Evolutionary conservation across 2,888 invertebrate species (phyloP).

Genomic region (Lasioglossum zephyrum): DNA sequence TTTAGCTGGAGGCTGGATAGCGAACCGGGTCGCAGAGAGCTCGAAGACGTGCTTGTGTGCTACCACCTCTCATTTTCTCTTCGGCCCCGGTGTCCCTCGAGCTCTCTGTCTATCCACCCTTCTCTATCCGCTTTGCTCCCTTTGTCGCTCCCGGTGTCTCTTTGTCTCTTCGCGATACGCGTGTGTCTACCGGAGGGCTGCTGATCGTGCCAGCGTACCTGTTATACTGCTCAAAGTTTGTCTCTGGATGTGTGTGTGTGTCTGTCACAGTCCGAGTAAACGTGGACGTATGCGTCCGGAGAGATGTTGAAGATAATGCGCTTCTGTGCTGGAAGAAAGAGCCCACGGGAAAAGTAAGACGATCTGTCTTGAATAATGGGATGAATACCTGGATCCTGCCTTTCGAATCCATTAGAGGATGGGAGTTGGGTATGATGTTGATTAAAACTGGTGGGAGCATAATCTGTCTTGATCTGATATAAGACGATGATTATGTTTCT

Average conservation of each 20-base stretch:
- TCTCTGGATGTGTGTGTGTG: neutral
- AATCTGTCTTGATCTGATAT: no score
- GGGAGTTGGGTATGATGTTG: no score
- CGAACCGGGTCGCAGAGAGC: slow-evolving; percentile 66
- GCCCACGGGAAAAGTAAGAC: neutral
- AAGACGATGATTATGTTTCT: no score
- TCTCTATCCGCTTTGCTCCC: neutral
- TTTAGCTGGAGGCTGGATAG: slow-evolving; percentile 73
- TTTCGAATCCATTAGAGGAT: neutral
- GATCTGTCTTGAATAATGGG: neutral
- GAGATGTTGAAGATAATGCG: neutral
- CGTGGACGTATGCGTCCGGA: neutral
- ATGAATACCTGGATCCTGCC: neutral
- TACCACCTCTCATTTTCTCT: slow-evolving; percentile 65
- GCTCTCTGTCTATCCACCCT: slow-evolving; percentile 5
- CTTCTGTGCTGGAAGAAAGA: neutral
- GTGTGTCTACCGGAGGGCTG: neutral
- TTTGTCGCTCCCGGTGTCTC: neutral
- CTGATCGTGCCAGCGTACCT: neutral
- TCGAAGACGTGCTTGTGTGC: slow-evolving; percentile 68
- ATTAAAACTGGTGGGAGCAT: neutral
- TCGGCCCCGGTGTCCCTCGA: slow-evolving; percentile 26
- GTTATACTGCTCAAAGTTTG: neutral
- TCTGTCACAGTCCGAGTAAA: neutral
- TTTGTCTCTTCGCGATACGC: neutral